Evolutionary conservation across 2,113 vertebrate genomes (phyloP).

Genomic region (Limanda limanda): DNA sequence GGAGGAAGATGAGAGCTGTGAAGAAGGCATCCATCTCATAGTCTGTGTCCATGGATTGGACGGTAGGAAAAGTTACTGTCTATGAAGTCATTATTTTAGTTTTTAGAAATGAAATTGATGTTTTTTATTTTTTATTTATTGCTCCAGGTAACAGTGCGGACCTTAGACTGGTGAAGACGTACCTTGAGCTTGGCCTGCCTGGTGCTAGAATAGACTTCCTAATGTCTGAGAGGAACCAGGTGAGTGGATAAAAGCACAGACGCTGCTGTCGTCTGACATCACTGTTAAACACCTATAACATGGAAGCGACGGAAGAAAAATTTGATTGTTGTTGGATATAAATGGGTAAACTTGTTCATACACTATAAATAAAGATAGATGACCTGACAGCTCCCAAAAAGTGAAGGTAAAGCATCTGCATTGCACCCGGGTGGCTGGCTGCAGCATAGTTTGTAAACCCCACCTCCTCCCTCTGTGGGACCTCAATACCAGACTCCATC

Average conservation of each 20-base stretch:
- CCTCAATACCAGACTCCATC: no score
- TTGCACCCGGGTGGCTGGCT: no score
- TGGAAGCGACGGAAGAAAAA: not conserved
- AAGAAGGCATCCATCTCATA: conserved; percentile 95
- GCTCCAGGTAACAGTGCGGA: conserved; percentile 95
- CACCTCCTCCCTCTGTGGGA: no score
- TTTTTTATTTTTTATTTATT: conserved; percentile 3
- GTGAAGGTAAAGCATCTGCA: no score
- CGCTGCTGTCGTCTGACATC: not conserved
- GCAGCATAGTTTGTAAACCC: no score
- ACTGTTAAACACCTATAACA: not conserved
- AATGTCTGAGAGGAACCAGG: conserved; percentile 99
- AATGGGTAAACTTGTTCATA: not conserved
- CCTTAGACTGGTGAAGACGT: conserved; percentile 96
- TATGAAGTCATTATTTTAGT: not conserved
- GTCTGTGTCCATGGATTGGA: conserved; percentile 98
- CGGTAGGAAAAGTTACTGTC: conserved; percentile 80
- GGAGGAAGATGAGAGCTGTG: conserved; percentile 91
- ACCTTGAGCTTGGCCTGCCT: conserved; percentile 96
- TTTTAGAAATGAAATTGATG: not conserved
- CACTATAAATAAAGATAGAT: not conserved
- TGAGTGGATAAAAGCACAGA: conserved; percentile 47
- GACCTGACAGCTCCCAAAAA: no score
- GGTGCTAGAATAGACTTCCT: conserved; percentile 96
- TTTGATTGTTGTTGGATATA: not conserved